Evolutionary conservation across 2,888 invertebrate species (phyloP), one percentile per base, ranked within the genome.

Genomic region (Lasioglossum lativentre): DNA sequence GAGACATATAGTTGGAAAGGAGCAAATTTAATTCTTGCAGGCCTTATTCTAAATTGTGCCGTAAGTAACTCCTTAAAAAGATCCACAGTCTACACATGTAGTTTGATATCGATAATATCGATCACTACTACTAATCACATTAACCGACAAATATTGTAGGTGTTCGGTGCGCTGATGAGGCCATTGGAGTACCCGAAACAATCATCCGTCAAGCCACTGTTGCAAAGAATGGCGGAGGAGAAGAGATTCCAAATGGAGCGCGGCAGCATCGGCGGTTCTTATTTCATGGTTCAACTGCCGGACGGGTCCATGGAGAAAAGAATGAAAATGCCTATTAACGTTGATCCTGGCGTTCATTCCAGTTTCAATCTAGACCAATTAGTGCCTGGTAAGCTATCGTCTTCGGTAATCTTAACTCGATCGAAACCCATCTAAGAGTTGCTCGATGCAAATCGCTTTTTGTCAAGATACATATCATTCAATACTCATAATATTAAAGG

Each of bases 341-440:
- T 98, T 87, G 99, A 99, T 96, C 98, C 99, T 6, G 99, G 99
- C 77, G 99, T 98, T 74, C 99, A 99, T 95, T 99, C 98, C 81
- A 98, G 98, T 93, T 96, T 99, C 92, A 98, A 98, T 95, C 96
- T 99, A 94, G 98, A 98, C 95, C 97, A 98, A 94, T 96, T 97
- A 92, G 97, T 97, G 76, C 97, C 95, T 93, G 97, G 96, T 95
- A 93, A 93, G 93, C 30, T 27, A 71, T 27, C 75, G 40, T 68
- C 27, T 19, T 68, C 30, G 6, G n/a, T 42, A 27, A 56, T 27
- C 34, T 38, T n/a, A 27, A 80, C 42, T 34, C 8, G 34, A 38
- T 34, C 23, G 34, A 3, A 56, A 40, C 59, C 23, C 70, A 76
- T 78, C 52, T 42, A 16, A 59, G 76, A 45, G 40, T 45, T 72